Percentiles rank a stretch among this genome's conserved stretches.
Evolutionary conservation across 2,113 vertebrate genomes (phyloP).

Genomic region (Petromus typicus): DNA sequence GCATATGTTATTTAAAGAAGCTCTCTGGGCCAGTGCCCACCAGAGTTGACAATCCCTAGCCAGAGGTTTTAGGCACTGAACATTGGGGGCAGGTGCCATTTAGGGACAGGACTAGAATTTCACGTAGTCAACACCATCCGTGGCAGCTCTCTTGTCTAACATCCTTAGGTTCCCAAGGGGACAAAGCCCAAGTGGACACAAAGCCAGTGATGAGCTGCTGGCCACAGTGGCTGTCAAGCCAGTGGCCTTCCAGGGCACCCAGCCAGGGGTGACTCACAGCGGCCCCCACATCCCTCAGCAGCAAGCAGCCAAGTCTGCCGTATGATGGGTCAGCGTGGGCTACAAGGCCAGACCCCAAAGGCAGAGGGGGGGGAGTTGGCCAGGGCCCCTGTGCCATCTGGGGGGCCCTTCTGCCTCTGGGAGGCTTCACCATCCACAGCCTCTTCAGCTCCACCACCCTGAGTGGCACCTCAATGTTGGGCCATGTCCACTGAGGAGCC

Average conservation of each 20-base stretch:
- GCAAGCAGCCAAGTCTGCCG: neutral
- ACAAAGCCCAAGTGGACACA: neutral
- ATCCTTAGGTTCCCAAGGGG: neutral
- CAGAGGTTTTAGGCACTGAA: neutral
- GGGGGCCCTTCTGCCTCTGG: neutral
- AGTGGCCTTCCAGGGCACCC: neutral
- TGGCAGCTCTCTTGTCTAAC: accelerated
- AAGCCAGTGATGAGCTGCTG: neutral
- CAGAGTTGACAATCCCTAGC: neutral
- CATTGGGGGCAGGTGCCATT: accelerated
- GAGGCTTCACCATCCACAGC: no score
- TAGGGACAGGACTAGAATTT: neutral
- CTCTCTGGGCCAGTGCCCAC: accelerated
- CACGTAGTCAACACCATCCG: neutral
- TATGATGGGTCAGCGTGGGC: accelerated
- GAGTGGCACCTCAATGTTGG: neutral
- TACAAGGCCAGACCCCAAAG: accelerated
- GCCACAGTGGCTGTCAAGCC: accelerated
- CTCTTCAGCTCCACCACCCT: neutral
- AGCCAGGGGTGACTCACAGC: constrained; percentile 45
- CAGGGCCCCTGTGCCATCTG: no score
- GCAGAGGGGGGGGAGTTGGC: neutral
- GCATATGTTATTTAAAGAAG: accelerated
- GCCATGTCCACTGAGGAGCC: accelerated
- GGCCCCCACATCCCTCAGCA: neutral